Evolutionary conservation across 2,113 vertebrate genomes (phyloP).

Genomic region (Grus americana): DNA sequence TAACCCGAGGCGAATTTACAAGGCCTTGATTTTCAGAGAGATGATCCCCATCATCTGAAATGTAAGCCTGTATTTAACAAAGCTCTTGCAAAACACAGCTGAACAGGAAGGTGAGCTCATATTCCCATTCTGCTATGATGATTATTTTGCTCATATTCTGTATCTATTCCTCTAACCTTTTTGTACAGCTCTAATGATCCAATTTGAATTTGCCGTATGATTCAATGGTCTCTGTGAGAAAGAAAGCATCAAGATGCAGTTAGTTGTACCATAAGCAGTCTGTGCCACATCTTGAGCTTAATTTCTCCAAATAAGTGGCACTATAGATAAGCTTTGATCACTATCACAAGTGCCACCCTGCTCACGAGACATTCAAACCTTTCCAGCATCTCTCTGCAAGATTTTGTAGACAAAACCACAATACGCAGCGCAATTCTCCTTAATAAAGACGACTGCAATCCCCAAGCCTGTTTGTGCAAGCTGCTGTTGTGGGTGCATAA

Average conservation of each 20-base stretch:
- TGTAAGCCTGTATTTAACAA: neutral
- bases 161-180: neutral
- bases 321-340: neutral
- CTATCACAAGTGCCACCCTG: neutral
- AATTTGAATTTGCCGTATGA: neutral
- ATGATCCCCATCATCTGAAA: accelerated
- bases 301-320: neutral
- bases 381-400: neutral
- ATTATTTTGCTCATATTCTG: neutral
- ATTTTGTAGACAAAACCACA: neutral
- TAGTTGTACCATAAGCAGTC: neutral
- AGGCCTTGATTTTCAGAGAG: neutral
- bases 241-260: neutral
- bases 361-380: neutral
- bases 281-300: accelerated
- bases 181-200: neutral
- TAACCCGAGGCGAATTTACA: neutral
- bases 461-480: neutral
- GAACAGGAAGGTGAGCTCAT: neutral
- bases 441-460: neutral
- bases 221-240: neutral
- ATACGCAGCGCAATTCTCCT: neutral
- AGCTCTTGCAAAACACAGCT: neutral
- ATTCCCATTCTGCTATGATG: neutral
- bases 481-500: neutral